phyloP scores from a whole-genome alignment of 2,797 vertebrate species.

The Rhabdophis nuchalis region DNA sequence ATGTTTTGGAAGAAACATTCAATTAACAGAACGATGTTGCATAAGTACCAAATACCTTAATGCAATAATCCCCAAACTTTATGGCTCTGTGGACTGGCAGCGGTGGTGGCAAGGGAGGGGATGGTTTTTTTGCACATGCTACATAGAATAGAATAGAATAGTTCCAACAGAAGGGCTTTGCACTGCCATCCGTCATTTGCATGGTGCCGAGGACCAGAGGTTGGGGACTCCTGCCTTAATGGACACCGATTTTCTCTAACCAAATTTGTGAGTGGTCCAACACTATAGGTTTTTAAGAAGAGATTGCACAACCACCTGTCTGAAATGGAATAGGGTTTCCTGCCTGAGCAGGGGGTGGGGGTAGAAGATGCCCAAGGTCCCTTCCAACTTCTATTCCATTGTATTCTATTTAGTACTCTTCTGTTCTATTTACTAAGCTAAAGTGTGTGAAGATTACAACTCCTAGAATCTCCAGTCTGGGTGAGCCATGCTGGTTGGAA shows the following conservation, averaged over 20 bases:
- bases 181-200: neutral
- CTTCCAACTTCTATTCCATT: neutral
- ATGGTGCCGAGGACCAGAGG: neutral
- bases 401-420: neutral
- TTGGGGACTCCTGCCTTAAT: neutral
- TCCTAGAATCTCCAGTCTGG: neutral
- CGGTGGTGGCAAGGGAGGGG: neutral
- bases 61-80: neutral
- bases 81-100: neutral
- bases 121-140: neutral
- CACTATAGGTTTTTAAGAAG: neutral
- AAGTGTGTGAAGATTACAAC: neutral
- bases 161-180: too few relatives aligned
- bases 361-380: neutral
- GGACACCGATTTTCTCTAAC: neutral
- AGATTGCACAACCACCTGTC: neutral
- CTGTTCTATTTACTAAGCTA: neutral
- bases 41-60: neutral
- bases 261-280: neutral
- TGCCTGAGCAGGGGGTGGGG: neutral
- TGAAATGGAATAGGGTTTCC: neutral
- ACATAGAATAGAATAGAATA: too few relatives aligned
- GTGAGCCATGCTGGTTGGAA: neutral
- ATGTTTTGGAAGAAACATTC: neutral
- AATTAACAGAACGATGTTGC: neutral